phyloP scores from a whole-genome alignment of 1,140 invertebrate genomes.

The Aleiodes sp. region DNA sequence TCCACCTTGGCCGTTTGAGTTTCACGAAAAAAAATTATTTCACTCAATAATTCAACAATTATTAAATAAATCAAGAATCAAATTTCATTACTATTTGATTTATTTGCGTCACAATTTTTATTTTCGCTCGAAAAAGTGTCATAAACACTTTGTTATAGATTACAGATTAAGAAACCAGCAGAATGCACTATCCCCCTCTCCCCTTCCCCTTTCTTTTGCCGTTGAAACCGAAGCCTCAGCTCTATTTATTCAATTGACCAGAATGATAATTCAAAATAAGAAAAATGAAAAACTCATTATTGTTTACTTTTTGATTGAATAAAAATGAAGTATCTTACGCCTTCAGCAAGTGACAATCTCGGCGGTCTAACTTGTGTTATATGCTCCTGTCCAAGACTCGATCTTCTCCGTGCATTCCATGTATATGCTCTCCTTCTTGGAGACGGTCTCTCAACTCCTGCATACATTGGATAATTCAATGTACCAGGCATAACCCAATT shows the following conservation, averaged over 20 bases:
- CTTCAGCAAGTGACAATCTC: conserved; percentile 51
- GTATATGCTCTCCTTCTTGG: conserved; percentile 56
- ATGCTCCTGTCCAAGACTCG: conserved; percentile 33
- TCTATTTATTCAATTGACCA: background rate
- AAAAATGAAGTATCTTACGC: background rate
- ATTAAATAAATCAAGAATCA: no score
- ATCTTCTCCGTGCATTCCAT: conserved; percentile 48
- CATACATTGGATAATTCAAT: conserved; percentile 61
- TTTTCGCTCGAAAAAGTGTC: background rate
- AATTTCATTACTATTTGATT: no score
- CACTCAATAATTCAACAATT: no score
- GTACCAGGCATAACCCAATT: conserved; percentile 63
- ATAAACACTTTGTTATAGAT: conserved; percentile 17
- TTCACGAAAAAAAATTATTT: no score
- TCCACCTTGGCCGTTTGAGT: no score
- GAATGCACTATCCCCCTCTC: background rate
- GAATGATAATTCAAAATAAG: background rate
- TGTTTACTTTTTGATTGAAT: background rate
- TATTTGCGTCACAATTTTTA: background rate
- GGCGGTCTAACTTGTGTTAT: conserved; percentile 41
- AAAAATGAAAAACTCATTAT: background rate
- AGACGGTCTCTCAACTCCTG: conserved; percentile 52
- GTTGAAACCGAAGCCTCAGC: background rate
- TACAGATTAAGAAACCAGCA: conserved; percentile 29
- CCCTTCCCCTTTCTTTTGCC: background rate